phyloP scores from a whole-genome alignment of 2,888 invertebrate genomes.

The Parnassius smintheus region DNA sequence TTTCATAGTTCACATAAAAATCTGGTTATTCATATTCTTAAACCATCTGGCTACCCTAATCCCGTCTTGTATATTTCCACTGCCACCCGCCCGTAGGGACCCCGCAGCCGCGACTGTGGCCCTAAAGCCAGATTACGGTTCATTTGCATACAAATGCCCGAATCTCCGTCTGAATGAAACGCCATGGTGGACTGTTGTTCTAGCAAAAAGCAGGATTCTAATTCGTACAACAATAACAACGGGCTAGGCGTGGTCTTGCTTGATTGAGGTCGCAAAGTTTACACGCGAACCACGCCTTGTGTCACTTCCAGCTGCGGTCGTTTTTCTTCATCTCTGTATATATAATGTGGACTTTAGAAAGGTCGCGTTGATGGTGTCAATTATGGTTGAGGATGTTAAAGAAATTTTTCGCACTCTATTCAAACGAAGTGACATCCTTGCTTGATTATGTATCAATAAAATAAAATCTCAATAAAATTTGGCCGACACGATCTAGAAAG shows the following conservation, averaged over 20 bases:
- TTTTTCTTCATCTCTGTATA: slow-evolving; percentile 47
- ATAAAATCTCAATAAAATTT: no score
- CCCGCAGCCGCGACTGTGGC: slow-evolving; percentile 59
- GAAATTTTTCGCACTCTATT: no score
- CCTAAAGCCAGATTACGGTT: slow-evolving; percentile 65
- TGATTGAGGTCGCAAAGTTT: slow-evolving; percentile 55
- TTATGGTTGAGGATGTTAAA: slow-evolving; percentile 7
- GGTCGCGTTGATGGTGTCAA: slow-evolving; percentile 17
- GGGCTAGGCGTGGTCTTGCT: slow-evolving; percentile 42
- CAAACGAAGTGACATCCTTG: no score
- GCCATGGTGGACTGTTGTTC: slow-evolving; percentile 63
- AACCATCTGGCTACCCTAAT: slow-evolving; percentile 9
- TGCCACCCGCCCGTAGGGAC: slow-evolving; percentile 35
- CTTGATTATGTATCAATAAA: no score
- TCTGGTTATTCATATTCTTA: background rate
- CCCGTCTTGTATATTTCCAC: slow-evolving; percentile 20
- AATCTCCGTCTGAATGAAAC: slow-evolving; percentile 68
- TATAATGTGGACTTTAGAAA: slow-evolving; percentile 28
- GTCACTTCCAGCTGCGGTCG: slow-evolving; percentile 50
- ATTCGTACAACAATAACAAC: slow-evolving; percentile 71
- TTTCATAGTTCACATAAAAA: no score
- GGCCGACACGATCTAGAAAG: no score
- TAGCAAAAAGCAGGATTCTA: slow-evolving; percentile 71
- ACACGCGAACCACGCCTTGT: slow-evolving; percentile 42
- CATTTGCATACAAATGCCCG: slow-evolving; percentile 76